These are phyloP conservation scores for Ceratotherium simum DNA, from an alignment of 2,113 vertebrate species.

Conservation along the genomic window DNA sequence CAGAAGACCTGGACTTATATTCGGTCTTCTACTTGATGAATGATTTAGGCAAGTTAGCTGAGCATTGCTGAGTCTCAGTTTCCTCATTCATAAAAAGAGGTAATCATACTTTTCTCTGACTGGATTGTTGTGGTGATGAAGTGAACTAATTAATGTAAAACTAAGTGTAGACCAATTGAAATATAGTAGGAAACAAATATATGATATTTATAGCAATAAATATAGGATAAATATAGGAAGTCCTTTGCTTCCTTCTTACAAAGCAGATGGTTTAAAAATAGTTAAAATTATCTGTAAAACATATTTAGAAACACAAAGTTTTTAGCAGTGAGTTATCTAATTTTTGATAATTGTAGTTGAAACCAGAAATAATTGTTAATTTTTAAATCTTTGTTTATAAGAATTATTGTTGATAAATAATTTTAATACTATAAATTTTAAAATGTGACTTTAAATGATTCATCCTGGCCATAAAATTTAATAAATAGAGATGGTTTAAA, in stretches of 20 bases:
- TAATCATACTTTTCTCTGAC: neutral
- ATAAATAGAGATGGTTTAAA: neutral
- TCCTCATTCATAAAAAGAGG: neutral
- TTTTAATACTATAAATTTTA: neutral
- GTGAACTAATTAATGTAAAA: neutral
- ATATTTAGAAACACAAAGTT: neutral
- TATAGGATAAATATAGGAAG: no score
- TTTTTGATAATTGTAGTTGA: neutral
- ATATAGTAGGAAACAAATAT: neutral
- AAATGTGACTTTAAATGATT: neutral
- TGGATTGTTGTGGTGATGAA: neutral
- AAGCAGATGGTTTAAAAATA: conserved; percentile 14
- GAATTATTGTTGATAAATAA: neutral
- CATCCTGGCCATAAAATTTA: neutral
- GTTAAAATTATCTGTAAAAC: neutral
- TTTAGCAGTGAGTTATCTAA: neutral
- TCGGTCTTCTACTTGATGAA: neutral
- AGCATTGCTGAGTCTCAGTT: neutral
- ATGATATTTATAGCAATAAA: neutral
- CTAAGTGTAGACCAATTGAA: neutral
- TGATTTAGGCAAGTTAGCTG: neutral
- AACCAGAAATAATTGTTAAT: neutral
- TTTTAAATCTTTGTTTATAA: neutral
- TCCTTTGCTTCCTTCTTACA: neutral
- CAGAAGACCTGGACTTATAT: neutral